Evolutionary conservation across 2,113 vertebrate species (phyloP).

Genomic region (Thalassarche chlororhynchos): DNA sequence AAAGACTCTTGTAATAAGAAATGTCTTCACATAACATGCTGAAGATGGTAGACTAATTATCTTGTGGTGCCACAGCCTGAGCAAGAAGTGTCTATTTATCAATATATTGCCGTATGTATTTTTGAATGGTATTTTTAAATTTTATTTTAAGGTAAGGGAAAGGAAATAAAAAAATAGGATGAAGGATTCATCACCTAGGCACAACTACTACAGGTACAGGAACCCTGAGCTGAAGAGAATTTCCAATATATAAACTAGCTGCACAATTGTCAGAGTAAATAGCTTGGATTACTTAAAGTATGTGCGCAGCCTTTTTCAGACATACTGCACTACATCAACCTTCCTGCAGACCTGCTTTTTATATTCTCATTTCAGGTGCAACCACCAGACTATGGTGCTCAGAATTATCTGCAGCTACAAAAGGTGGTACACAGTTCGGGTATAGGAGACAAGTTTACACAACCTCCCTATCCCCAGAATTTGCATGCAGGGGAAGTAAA

Average conservation of each 20-base stretch:
- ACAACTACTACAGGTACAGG: not conserved
- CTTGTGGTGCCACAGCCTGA: not conserved
- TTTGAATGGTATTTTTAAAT: not conserved
- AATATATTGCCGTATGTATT: accelerated
- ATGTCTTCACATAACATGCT: not conserved
- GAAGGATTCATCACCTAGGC: not conserved
- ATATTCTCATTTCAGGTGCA: not conserved
- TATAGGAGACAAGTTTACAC: not conserved
- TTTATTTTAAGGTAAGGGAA: not conserved
- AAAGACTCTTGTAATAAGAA: not conserved
- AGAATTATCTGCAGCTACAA: not conserved
- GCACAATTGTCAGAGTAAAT: not conserved
- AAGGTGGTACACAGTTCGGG: not conserved
- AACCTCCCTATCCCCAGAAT: not conserved
- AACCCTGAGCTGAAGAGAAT: not conserved
- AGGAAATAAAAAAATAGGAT: not conserved
- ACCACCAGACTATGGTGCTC: not conserved
- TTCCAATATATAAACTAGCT: not conserved
- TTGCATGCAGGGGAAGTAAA: not conserved
- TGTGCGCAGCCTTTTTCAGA: not conserved
- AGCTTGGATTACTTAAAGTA: not conserved
- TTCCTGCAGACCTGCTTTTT: not conserved
- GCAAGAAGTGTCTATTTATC: not conserved
- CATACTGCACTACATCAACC: not conserved
- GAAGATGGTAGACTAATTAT: not conserved